These are phyloP conservation scores for Drosophila picticornis DNA, from an alignment of 2,888 invertebrate species.

Conservation along the genomic window DNA sequence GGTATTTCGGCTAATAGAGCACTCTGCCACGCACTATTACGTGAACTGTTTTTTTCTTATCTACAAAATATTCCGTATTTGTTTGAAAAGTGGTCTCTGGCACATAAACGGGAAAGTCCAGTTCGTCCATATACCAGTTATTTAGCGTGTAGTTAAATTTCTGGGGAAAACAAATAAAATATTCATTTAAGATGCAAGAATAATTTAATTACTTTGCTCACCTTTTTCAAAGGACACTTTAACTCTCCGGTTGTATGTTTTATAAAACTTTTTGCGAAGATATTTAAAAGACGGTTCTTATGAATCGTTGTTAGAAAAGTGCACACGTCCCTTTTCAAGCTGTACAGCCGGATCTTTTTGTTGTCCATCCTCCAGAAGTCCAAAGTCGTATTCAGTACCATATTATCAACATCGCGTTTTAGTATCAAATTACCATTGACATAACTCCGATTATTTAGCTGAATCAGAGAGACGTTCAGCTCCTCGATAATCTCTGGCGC, in stretches of 20 bases:
- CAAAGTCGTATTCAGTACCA: constrained; percentile 16
- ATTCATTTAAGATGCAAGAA: too few species aligned
- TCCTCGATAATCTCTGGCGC: constrained; percentile 24
- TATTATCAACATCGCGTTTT: background rate
- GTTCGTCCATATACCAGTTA: constrained; percentile 47
- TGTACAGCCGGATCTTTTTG: constrained; percentile 26
- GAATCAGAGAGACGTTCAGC: background rate
- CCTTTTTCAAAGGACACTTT: constrained; percentile 25
- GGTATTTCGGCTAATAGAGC: background rate
- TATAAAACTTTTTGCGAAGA: constrained; percentile 9
- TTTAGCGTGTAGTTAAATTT: constrained; percentile 19
- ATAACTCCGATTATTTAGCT: constrained; percentile 27
- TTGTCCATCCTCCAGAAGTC: constrained; percentile 45
- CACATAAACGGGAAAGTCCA: constrained; percentile 43
- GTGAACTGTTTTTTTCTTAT: constrained; percentile 11
- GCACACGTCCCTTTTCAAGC: constrained; percentile 17
- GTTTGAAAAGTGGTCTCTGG: constrained; percentile 48
- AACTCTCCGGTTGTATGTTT: background rate
- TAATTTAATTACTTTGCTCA: constrained; percentile 6
- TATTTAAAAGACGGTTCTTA: constrained; percentile 18
- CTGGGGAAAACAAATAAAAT: background rate
- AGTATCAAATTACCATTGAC: constrained; percentile 20
- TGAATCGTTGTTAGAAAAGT: constrained; percentile 19
- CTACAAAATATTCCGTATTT: constrained; percentile 26
- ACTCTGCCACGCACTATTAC: constrained; percentile 36